Evolutionary conservation across 2,888 invertebrate genomes (phyloP), one percentile per base, ranked within the genome.

Genomic region (Smittia aterrima): DNA sequence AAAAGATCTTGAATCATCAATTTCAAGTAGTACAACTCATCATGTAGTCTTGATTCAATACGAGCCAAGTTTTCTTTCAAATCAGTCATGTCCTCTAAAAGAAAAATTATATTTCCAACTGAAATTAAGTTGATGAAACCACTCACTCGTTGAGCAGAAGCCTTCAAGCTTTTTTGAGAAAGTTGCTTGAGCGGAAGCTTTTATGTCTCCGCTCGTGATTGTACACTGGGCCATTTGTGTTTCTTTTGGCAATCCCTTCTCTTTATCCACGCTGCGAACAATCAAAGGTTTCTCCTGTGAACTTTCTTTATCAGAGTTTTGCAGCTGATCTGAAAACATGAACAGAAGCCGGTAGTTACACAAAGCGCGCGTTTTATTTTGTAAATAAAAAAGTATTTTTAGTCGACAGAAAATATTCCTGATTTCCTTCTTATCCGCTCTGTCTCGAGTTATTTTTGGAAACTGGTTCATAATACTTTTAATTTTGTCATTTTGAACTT

Each of bases 181-280:
- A 11, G 72, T 72, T 4, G 72, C 72, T 24, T 72, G 72, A 9
- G 72, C 72, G 13, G 27, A 24, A 6, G 62, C 72, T 40, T 72
- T 58, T 7, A 72, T 62, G n/a, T 72, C 72, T 4, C 62, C 72
- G 18, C 58, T 58, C 22, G 32, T 53, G 13, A 72, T 32, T 20
- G 72, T 72, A 22, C 72, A 72, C 27, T 72, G 72, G 1, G 72
- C 72, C 72, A 72, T 72, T 38, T 72, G 72, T 18, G 72, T 72
- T 62, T 72, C 72, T 25, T 72, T 72, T 13, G 62, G 62, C 13
- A 62, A 20, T 22, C 27, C 38, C 2, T 58, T 58, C 1, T 72
- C 53, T 7, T 62, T 54, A 18, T 72, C 72, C 7, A 62, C n/a
- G 13, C 72, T 72, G 16, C 40, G 9, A 1, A 72, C 16, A 2